Base-by-base conservation (phyloP, 2,888 invertebrate genomes). In the Orgyia antiqua region DNA sequence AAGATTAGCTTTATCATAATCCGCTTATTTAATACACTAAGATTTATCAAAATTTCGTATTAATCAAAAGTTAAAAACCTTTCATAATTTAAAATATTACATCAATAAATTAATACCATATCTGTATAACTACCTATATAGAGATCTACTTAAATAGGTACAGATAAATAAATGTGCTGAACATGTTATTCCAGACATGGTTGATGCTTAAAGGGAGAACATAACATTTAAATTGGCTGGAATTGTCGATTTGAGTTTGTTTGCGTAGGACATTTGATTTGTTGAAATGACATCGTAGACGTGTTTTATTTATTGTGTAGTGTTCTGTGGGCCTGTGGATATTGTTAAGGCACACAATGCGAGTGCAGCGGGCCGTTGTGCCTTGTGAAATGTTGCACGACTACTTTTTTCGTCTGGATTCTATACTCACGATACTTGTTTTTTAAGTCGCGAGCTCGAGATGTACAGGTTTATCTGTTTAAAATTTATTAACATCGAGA, bases 371-470 rank as follows among this genome's bases (percentile, higher is more conserved):
- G 80, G 83, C 84, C 84, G 82, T 73, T 79, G 86, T 72, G 83
- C 83, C 79, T 77, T 75, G 79, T 82, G 83, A 84, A 84, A 86
- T 86, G 86, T 86, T 84, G 86, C 77, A 64, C 80, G 83, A 84
- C 86, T 80, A 83, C 84, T 86, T 86, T 86, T 86, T 84, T 84
- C 86, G 84, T 86, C 86, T 84, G 86, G 83, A 82, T 79, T 80
- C 72, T 82, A 74, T 68, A 84, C 80, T 82, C 78, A 75, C 73
- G 70, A 74, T 82, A 73, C 71, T 84, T 69, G 78, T 84, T 84
- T 83, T 84, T 84, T 82, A 74, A 75, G 72, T 79, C 72, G 74
- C 71, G 74, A 79, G 79, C 77, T 67, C 80, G 73, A 80, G 82
- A 84, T 83, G 83, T 83, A 84, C 83, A 80, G 82, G 83, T 84